Evolutionary conservation across 2,113 vertebrate genomes (phyloP), one percentile per base, ranked within the genome.

Genomic region (Blennius ocellaris): DNA sequence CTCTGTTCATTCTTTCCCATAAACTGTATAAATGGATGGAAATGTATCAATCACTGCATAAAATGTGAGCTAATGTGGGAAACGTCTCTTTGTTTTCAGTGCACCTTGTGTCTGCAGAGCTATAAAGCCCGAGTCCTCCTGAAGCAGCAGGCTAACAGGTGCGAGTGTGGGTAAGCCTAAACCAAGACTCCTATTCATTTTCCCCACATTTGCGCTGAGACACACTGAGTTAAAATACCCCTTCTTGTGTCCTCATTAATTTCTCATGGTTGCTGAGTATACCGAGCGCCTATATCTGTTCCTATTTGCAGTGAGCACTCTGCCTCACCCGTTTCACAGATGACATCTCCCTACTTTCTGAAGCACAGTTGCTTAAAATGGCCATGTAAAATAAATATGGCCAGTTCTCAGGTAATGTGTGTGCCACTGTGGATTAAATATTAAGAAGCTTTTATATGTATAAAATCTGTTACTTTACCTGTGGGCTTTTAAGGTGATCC

Each of bases 391-490:
- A 81, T 77, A 30, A 75, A 81, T 65, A 82, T 40, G 36, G 37
- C 2, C 3, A 48, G 65, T 67, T 43, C 6, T 60, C 52, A 78
- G 80, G 68, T 85, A 82, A 64, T 77, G 51, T 80, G 64, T 72
- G 77, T 17, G 52, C 72, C 54, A 50, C 48, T 43, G 9, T 60
- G 50, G 58, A 78, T 89, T 11, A 89, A 91, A 83, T 83, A 91
- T 90, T 84, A 8, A 91, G 84, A 74, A 70, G 58, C 79, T 82
- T 83, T 79, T 86, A 30, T 30, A 65, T 43, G 54, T 68, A 64
- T 69, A 71, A 84, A 81, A 62, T 62, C 0, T 4, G 12, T 40
- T 40, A 16, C 47, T 68, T 58, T 50, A 73, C 72, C 71, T 58
- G 56, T 69, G 57, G 37, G 79, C 82, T 87, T 85, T 83, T 73